Conservation (phyloP, 2,888 invertebrate species). For the Diabrotica balteata region DNA sequence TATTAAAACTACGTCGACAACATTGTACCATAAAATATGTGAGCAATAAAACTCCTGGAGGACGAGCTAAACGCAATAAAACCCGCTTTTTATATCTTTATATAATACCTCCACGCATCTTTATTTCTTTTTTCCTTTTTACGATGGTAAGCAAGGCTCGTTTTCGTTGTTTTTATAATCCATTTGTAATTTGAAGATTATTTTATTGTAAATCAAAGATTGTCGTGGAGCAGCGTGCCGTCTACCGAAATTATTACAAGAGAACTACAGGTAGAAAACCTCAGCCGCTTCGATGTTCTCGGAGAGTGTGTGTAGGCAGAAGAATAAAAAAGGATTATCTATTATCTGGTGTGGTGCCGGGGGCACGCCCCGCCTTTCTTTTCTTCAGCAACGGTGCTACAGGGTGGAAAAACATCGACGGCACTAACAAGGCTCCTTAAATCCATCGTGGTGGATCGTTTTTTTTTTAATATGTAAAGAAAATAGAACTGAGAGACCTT, state of each 20-base stretch:
- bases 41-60: too few species aligned
- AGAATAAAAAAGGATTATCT: slow-evolving; percentile 48
- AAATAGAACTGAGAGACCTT: too few species aligned
- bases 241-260: slow-evolving; percentile 8
- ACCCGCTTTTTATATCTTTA: too few species aligned
- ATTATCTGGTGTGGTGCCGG: slow-evolving; percentile 49
- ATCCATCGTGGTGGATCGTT: too few species aligned
- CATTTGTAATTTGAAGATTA: slow-evolving; percentile 35
- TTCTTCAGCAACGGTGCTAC: slow-evolving; percentile 15
- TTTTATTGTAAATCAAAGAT: slow-evolving; percentile 34
- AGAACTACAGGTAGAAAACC: slow-evolving; percentile 10
- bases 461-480: too few species aligned
- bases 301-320: slow-evolving; percentile 38
- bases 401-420: slow-evolving; percentile 8
- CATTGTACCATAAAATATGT: too few species aligned
- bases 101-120: too few species aligned
- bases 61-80: too few species aligned
- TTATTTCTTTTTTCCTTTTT: slow-evolving; percentile 3
- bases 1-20: too few species aligned
- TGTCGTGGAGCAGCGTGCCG: slow-evolving; percentile 7
- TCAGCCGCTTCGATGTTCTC: background rate
- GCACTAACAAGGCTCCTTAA: too few species aligned
- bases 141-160: background rate
- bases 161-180: slow-evolving; percentile 22
- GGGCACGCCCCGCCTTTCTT: slow-evolving; percentile 45